A percentile compares a stretch with the other conserved stretches of the same genome.
Conservation (phyloP, 2,113 vertebrate genomes). For the Cynoglossus semilaevis region DNA sequence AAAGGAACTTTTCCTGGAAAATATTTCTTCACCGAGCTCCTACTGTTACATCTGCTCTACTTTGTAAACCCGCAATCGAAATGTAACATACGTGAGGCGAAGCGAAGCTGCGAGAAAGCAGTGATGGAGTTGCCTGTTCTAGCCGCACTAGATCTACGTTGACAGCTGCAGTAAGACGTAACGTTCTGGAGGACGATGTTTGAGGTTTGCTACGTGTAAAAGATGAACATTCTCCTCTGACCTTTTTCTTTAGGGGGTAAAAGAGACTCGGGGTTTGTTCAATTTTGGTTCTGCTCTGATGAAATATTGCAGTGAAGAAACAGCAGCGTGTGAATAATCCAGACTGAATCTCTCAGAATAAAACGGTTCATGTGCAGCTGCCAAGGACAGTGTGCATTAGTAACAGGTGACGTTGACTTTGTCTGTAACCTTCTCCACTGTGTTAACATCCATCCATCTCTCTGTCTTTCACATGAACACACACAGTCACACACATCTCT, state of each 20-base stretch:
- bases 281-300: constrained; percentile 42
- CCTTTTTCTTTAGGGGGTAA: too few species aligned
- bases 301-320: constrained; percentile 48
- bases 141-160: constrained; percentile 37
- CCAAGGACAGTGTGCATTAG: constrained; percentile 56
- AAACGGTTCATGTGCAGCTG: constrained; percentile 55
- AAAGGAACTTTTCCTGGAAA: constrained; percentile 18
- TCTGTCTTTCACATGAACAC: constrained; percentile 56
- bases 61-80: too few species aligned
- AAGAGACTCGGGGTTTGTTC: too few species aligned
- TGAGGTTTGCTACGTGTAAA: constrained; percentile 35
- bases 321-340: constrained; percentile 46
- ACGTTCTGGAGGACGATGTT: constrained; percentile 19
- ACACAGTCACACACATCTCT: constrained; percentile 24
- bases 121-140: constrained; percentile 14
- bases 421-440: constrained; percentile 32
- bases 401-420: constrained; percentile 61
- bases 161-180: constrained; percentile 25
- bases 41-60: constrained; percentile 14
- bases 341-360: constrained; percentile 44
- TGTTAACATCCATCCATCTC: constrained; percentile 28
- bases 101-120: neutral
- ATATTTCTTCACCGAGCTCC: neutral
- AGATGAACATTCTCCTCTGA: constrained; percentile 38
- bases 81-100: too few species aligned